These are phyloP conservation scores for Andrena cerasifolii DNA, from an alignment of 1,140 invertebrate species.

Conservation along the genomic window DNA sequence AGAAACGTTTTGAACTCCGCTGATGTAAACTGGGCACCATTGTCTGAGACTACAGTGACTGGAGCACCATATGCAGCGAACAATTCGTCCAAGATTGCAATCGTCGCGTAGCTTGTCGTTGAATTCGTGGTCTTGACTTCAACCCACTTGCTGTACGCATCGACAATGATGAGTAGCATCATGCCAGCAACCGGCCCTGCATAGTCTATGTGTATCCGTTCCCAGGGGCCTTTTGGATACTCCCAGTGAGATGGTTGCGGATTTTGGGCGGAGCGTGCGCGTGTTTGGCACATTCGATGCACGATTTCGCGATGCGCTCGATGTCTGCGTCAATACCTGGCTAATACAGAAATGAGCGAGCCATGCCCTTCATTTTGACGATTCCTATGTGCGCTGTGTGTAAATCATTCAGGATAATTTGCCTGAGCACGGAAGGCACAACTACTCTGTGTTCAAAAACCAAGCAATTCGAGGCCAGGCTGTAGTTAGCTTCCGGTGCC, in stretches of 20 bases:
- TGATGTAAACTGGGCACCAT: constrained; percentile 66
- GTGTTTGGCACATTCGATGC: neutral
- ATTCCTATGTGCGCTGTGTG: neutral
- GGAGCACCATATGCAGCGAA: constrained; percentile 63
- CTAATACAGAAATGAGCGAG: constrained; percentile 4
- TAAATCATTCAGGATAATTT: neutral
- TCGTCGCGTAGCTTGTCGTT: constrained; percentile 45
- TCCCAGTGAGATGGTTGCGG: constrained; percentile 52
- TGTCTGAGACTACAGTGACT: constrained; percentile 68
- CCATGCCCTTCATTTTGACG: constrained; percentile 1
- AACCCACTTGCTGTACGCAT: constrained; percentile 81
- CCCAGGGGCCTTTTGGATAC: constrained; percentile 73
- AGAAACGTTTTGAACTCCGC: constrained; percentile 69
- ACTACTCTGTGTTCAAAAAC: constrained; percentile 66
- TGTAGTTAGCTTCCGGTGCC: constrained; percentile 55
- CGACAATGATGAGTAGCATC: constrained; percentile 78
- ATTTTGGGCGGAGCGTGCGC: constrained; percentile 10
- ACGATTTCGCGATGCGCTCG: neutral
- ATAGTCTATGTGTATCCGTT: constrained; percentile 80
- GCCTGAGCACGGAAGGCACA: constrained; percentile 52
- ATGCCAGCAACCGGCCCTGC: constrained; percentile 75
- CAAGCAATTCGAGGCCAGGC: constrained; percentile 40
- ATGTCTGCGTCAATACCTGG: constrained; percentile 21
- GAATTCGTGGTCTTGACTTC: constrained; percentile 54
- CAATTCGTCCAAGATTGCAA: constrained; percentile 55